phyloP scores from a whole-genome alignment of 2,113 vertebrate genomes.

The Chunga burmeisteri region DNA sequence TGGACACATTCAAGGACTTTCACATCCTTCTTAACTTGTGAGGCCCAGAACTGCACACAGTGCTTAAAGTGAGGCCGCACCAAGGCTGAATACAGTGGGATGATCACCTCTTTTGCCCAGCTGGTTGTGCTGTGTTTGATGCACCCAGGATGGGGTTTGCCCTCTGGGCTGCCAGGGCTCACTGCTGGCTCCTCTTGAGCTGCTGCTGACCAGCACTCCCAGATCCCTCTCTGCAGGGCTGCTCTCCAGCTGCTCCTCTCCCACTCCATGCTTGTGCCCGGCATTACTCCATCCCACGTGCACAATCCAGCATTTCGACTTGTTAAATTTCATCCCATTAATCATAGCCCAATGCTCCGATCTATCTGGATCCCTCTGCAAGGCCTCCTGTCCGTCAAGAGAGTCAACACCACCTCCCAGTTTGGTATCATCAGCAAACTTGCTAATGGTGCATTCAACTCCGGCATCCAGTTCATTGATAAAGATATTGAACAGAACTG shows the following conservation, averaged over 20 bases:
- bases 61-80: too few relatives aligned
- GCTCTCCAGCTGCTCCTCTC: neutral
- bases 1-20: neutral
- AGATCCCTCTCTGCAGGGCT: neutral
- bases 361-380: neutral
- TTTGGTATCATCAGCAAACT: too few relatives aligned
- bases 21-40: neutral
- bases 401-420: neutral
- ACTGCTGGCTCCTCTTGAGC: too few relatives aligned
- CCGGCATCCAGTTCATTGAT: too few relatives aligned
- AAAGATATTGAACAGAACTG: too few relatives aligned
- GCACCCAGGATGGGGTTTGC: neutral
- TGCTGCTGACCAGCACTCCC: neutral
- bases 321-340: neutral
- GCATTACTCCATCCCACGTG: neutral
- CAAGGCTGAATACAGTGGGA: fast-evolving
- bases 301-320: neutral
- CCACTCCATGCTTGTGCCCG: neutral
- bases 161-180: neutral
- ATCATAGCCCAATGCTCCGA: neutral
- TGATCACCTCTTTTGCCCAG: too few relatives aligned
- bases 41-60: neutral
- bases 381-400: neutral
- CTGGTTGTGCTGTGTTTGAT: neutral
- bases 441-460: too few relatives aligned